phyloP scores from a whole-genome alignment of 2,888 invertebrate genomes.

The Nomada flava region DNA sequence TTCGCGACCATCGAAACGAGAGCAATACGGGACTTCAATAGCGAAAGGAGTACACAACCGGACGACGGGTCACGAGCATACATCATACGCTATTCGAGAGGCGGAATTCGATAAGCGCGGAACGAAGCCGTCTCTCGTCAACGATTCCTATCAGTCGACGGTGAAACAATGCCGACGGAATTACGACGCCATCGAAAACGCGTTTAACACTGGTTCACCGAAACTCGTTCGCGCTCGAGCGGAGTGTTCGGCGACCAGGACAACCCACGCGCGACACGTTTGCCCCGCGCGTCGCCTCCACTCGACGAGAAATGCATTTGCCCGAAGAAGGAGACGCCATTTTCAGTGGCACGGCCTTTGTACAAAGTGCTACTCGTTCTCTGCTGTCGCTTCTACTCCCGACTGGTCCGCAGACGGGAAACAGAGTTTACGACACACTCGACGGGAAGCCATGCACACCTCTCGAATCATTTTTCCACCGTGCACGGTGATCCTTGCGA shows the following conservation, averaged over 20 bases:
- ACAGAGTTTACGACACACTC: slow-evolving; percentile 32
- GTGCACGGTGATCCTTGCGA: not conserved
- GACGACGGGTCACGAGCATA: too few relatives aligned
- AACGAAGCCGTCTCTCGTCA: slow-evolving; percentile 15
- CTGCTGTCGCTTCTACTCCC: slow-evolving; percentile 61
- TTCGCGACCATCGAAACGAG: too few relatives aligned
- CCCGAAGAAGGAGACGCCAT: slow-evolving; percentile 68
- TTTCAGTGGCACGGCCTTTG: slow-evolving; percentile 67
- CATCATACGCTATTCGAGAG: not conserved
- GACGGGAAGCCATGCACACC: slow-evolving; percentile 2
- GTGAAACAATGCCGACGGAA: slow-evolving; percentile 43
- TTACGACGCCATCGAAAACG: slow-evolving; percentile 52
- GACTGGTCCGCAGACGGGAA: slow-evolving; percentile 15
- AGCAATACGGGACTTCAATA: too few relatives aligned
- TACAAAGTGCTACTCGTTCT: slow-evolving; percentile 72
- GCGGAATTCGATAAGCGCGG: slow-evolving; percentile 7
- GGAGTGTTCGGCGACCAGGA: not conserved
- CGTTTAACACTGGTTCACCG: slow-evolving; percentile 49
- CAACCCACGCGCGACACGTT: slow-evolving; percentile 1
- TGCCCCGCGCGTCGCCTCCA: slow-evolving; percentile 47
- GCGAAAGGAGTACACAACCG: too few relatives aligned
- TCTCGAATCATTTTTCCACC: slow-evolving; percentile 8
- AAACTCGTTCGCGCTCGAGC: slow-evolving; percentile 41
- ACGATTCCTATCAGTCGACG: slow-evolving; percentile 43
- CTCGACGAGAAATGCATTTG: slow-evolving; percentile 69